These are phyloP conservation scores for Eremophila alpestris DNA, from an alignment of 2,797 vertebrate species.

Conservation along the genomic window DNA sequence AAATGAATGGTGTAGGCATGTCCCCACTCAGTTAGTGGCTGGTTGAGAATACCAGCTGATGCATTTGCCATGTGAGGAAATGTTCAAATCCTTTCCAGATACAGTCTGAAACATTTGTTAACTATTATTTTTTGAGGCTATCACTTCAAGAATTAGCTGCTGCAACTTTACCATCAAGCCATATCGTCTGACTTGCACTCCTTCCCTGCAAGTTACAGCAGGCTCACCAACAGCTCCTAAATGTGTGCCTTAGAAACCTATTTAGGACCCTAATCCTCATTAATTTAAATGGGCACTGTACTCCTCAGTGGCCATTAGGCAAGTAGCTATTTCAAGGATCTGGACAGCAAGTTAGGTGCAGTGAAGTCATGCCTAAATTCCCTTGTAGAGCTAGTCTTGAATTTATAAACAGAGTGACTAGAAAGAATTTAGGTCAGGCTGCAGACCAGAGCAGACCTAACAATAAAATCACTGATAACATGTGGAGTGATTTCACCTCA, in stretches of 20 bases:
- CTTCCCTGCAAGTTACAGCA: background rate
- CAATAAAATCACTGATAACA: background rate
- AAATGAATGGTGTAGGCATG: background rate
- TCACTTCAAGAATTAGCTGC: background rate
- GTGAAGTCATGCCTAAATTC: background rate
- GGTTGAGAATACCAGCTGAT: background rate
- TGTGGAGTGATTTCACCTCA: background rate
- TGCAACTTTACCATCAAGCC: background rate
- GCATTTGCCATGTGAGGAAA: background rate
- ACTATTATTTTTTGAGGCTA: background rate
- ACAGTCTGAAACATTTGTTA: background rate
- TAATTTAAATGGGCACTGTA: background rate
- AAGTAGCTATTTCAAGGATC: background rate
- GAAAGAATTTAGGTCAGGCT: background rate
- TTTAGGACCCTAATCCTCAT: background rate
- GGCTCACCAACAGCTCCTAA: background rate
- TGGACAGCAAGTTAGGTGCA: background rate
- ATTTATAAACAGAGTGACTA: background rate
- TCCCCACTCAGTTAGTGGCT: background rate
- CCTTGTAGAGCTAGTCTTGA: background rate
- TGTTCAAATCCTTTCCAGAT: background rate
- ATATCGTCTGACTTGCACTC: fast-evolving
- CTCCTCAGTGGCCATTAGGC: background rate
- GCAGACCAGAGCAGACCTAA: background rate
- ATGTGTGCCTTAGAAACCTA: background rate